phyloP scores from a whole-genome alignment of 2,113 vertebrate species.

The Isichthys henryi region DNA sequence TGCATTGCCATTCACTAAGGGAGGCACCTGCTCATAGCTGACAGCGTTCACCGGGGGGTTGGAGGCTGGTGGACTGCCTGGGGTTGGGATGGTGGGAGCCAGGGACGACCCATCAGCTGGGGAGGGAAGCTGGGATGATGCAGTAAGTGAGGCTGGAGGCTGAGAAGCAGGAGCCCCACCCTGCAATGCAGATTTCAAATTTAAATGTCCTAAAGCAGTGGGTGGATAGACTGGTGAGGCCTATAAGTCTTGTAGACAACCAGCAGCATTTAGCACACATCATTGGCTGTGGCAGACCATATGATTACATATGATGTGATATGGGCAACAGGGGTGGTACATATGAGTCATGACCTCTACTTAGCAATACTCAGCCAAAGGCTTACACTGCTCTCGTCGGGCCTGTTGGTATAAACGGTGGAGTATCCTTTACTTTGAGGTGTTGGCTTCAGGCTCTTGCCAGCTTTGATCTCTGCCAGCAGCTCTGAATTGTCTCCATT shows the following conservation, averaged over 20 bases:
- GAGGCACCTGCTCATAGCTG: slow-evolving; percentile 55
- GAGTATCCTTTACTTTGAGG: slow-evolving; percentile 90
- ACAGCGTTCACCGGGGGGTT: slow-evolving; percentile 40
- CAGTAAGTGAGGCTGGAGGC: neutral
- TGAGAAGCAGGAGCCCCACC: neutral
- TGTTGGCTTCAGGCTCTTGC: slow-evolving; percentile 90
- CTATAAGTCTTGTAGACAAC: neutral
- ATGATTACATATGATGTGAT: neutral
- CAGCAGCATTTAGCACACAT: neutral
- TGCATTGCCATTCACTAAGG: slow-evolving; percentile 68
- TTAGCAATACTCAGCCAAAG: neutral
- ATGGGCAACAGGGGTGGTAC: neutral
- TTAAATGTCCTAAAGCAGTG: neutral
- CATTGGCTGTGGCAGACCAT: neutral
- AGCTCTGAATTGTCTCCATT: slow-evolving; percentile 94
- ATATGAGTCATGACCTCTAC: neutral
- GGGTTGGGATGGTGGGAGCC: slow-evolving; percentile 39
- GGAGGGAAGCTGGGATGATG: neutral
- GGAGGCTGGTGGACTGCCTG: slow-evolving; percentile 42
- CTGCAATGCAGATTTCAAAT: neutral
- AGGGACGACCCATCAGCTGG: neutral
- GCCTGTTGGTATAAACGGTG: slow-evolving; percentile 77
- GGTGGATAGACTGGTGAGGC: neutral
- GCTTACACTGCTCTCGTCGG: slow-evolving; percentile 68
- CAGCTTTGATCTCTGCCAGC: slow-evolving; percentile 95